A percentile compares a stretch with the other conserved stretches of the same genome.
These are phyloP conservation scores for Momotus momota DNA, from an alignment of 2,797 vertebrate species.

Conservation along the genomic window DNA sequence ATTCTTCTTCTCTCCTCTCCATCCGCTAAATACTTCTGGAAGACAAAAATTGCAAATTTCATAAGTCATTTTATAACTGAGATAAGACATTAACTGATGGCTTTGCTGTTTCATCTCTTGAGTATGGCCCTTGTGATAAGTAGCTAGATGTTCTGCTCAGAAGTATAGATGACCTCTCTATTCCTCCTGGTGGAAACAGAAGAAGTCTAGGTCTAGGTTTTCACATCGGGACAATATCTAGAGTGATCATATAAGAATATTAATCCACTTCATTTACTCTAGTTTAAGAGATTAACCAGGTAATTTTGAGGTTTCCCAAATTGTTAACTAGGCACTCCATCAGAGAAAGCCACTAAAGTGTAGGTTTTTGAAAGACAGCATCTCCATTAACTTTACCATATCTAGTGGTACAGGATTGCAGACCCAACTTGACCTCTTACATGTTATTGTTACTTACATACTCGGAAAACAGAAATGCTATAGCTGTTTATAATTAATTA, in stretches of 20 bases:
- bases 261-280: neutral
- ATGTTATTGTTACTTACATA: neutral
- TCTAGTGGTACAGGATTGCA: neutral
- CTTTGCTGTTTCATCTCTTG: neutral
- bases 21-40: neutral
- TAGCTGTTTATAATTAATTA: neutral
- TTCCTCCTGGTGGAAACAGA: neutral
- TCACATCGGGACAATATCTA: neutral
- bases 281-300: neutral
- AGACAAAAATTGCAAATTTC: neutral
- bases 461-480: neutral
- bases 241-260: neutral
- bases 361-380: neutral
- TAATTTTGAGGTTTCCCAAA: neutral
- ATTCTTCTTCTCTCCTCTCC: neutral
- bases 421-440: neutral
- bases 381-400: neutral
- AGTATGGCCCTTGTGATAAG: neutral
- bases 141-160: neutral
- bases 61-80: neutral
- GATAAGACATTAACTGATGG: neutral
- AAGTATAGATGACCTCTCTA: neutral
- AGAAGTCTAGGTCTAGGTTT: neutral
- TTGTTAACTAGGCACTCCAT: neutral
- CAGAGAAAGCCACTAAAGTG: neutral